Evolutionary conservation across 2,113 vertebrate species (phyloP).

Genomic region (Dermatemys mawii): DNA sequence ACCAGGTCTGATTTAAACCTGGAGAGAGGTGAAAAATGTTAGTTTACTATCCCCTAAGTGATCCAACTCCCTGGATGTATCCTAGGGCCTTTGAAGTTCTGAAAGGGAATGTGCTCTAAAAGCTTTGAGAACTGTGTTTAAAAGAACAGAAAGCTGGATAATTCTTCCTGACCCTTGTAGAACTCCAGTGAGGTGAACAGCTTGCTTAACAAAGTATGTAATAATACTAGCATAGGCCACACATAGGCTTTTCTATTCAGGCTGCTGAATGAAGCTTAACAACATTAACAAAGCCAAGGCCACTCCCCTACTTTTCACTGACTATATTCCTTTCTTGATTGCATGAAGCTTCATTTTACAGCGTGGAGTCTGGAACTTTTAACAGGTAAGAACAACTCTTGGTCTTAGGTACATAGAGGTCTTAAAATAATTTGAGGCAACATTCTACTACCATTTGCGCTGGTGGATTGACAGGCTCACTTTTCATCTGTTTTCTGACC

Average conservation of each 20-base stretch:
- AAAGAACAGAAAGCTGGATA: not conserved
- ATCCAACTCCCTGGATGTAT: not conserved
- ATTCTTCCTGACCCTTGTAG: not conserved
- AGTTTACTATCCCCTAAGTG: not conserved
- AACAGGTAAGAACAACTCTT: not conserved
- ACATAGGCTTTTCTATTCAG: not conserved
- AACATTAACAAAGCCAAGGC: not conserved
- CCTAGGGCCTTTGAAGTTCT: not conserved
- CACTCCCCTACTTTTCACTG: not conserved
- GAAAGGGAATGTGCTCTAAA: not conserved
- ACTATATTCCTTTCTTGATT: not conserved
- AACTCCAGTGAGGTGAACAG: not conserved
- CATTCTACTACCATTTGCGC: not conserved
- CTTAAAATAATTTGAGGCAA: no score
- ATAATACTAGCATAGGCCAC: not conserved
- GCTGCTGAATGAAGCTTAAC: not conserved
- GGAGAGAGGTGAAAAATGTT: not conserved
- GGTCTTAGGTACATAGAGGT: not conserved
- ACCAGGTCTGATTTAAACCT: not conserved
- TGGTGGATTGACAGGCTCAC: not conserved
- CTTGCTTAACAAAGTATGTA: not conserved
- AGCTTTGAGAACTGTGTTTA: not conserved
- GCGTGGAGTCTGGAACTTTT: not conserved
- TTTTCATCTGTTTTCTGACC: not conserved
- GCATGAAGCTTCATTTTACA: not conserved